Conservation (phyloP, 2,888 invertebrate genomes). For the Acanthosepion lycidas region DNA sequence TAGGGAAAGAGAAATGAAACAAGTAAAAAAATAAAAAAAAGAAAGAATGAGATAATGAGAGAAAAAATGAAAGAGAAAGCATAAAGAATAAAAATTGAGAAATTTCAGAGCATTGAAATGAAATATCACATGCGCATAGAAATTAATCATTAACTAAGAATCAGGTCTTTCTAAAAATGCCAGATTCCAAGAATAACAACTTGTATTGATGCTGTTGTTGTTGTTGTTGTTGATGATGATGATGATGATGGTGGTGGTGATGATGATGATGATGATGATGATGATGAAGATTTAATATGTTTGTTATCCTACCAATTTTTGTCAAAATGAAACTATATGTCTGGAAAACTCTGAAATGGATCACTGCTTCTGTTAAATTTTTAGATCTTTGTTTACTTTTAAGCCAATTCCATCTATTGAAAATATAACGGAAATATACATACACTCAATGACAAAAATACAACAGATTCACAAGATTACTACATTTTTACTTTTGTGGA, state of each 20-base stretch:
- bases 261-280: conserved; percentile 49
- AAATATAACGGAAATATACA: background rate
- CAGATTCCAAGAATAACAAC: background rate
- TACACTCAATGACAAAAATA: conserved; percentile 17
- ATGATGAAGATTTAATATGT: background rate
- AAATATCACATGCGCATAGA: conserved; percentile 3
- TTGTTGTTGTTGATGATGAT: conserved; percentile 49
- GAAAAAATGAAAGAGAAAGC: background rate
- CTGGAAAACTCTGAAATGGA: conserved; percentile 8
- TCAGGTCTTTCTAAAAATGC: background rate
- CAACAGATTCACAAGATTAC: conserved; percentile 33
- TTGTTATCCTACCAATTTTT: conserved; percentile 33
- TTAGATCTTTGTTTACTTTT: background rate
- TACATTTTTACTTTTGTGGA: background rate
- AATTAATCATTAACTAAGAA: conserved; percentile 22
- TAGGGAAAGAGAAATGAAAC: background rate
- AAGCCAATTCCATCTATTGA: background rate
- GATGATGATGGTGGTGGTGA: conserved; percentile 48
- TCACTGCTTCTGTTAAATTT: conserved; percentile 33
- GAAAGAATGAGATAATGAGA: background rate
- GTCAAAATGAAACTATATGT: background rate
- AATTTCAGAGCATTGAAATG: conserved; percentile 33
- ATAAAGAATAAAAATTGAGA: background rate
- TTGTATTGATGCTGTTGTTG: background rate
- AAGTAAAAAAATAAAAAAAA: background rate